phyloP scores from a whole-genome alignment of 92 coral and sea anemone species.

The Palythoa grandis region DNA sequence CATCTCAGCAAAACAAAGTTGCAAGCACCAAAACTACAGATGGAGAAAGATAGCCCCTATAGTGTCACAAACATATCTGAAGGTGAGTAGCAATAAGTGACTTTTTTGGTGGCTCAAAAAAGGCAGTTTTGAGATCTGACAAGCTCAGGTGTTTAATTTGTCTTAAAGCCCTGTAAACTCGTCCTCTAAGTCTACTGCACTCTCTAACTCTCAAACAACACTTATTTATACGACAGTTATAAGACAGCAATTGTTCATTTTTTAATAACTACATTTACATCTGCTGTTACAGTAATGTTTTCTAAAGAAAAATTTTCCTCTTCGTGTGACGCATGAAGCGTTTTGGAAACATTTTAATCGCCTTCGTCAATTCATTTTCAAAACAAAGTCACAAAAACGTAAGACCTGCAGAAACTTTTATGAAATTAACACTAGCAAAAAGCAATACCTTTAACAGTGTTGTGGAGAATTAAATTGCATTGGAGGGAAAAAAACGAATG shows the following conservation, averaged over 20 bases:
- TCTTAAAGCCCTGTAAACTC: conserved; percentile 8
- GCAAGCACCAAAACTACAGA: neutral
- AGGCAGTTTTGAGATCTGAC: neutral
- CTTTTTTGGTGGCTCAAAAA: neutral
- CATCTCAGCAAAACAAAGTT: neutral
- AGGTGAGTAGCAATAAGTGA: neutral
- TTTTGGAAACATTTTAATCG: neutral
- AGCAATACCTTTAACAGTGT: neutral
- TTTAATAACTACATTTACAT: neutral
- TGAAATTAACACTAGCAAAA: neutral
- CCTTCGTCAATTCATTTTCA: neutral
- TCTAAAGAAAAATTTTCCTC: neutral
- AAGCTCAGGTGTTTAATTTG: conserved; percentile 5
- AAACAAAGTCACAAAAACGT: neutral
- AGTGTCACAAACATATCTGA: neutral
- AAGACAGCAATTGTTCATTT: conserved; percentile 4
- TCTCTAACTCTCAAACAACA: conserved; percentile 14
- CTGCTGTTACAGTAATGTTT: neutral
- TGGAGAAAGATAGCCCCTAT: neutral
- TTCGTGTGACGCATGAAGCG: neutral
- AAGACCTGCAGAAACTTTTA: neutral
- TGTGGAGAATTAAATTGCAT: neutral
- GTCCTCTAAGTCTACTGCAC: conserved; percentile 13
- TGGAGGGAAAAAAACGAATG: neutral
- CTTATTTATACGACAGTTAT: conserved; percentile 8